phyloP scores from a whole-genome alignment of 2,797 vertebrate species.

The Acanthopagrus latus region DNA sequence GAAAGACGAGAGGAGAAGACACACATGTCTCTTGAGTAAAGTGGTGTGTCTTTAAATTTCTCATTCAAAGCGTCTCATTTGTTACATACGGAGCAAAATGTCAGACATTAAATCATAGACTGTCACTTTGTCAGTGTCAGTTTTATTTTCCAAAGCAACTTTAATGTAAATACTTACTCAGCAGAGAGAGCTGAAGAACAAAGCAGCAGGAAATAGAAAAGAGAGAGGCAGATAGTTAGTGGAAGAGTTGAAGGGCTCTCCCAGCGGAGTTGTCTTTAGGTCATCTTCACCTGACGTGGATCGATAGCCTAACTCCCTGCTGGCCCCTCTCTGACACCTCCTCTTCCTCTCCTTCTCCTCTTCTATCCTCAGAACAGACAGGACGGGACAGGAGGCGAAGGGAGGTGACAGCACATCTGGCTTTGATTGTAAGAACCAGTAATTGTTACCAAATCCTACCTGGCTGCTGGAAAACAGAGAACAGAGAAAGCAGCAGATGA shows the following conservation, averaged over 20 bases:
- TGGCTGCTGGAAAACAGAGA: too few species aligned
- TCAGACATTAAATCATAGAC: neutral
- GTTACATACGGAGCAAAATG: neutral
- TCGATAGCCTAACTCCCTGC: conserved; percentile 57
- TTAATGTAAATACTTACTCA: neutral
- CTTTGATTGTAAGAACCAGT: conserved; percentile 12
- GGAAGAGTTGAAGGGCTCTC: conserved; percentile 33
- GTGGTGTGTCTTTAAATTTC: neutral
- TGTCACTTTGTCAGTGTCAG: neutral
- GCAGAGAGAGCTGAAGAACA: neutral
- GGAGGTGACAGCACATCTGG: conserved; percentile 31
- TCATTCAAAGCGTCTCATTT: too few species aligned
- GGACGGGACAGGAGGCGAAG: conserved; percentile 6
- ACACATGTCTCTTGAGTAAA: neutral
- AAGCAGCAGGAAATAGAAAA: conserved; percentile 16
- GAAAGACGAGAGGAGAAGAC: neutral
- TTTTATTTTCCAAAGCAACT: neutral
- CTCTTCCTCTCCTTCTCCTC: conserved; percentile 16
- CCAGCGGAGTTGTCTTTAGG: conserved; percentile 40
- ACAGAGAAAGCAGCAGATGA: too few species aligned
- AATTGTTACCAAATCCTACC: conserved; percentile 33
- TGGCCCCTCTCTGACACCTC: conserved; percentile 46
- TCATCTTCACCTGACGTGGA: conserved; percentile 52
- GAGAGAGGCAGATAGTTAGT: conserved; percentile 22
- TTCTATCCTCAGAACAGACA: conserved; percentile 16